Evolutionary conservation across 2,888 invertebrate genomes (phyloP), one percentile per base, ranked within the genome.

Genomic region (Branchellion lobata): DNA sequence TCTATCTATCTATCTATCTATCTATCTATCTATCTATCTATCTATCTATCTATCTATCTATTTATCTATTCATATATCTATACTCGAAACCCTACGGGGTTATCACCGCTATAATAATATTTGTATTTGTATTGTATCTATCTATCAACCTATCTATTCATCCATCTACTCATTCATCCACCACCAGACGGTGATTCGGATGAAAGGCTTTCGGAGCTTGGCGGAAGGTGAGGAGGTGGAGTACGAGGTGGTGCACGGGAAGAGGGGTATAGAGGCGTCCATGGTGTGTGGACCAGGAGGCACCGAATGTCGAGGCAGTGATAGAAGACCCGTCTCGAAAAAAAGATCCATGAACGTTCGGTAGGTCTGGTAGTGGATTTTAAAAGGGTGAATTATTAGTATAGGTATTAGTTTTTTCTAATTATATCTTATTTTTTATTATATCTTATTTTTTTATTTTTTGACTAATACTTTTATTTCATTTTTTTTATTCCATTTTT

Each of bases 181-280:
- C 14, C 90, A 88, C 36, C 90, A 95, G 95, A 94, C 94, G 85
- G 94, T 93, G 81, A 94, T 95, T 84, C 92, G 94, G 89, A 95
- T 95, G 93, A 90, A 90, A 71, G 95, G 95, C 3, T 95, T 95
- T 87, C 91, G 93, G 81, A 94, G 94, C 78, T 88, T 95, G 83
- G 94, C 92, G 0, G 94, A 95, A 84, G 93, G 93, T 75, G 95
- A 95, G 87, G 92, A 92, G 84, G 93, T 95, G 36, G 94, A 95
- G 87, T 95, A 94, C 86, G 93, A 93, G 86, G 93, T 92, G 86
- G 92, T 93, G 86, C 90, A 91, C 83, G 94, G 94, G 0, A 93
- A 92, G 83, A 93, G 94, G 85, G 95, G 95, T 0, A 88, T 93
- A 82, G 95, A 95, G 88, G 95, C 95, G 21, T 94, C 93, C 0